These are phyloP conservation scores for Sipha flava DNA, from an alignment of 1,140 invertebrate species.

Conservation along the genomic window DNA sequence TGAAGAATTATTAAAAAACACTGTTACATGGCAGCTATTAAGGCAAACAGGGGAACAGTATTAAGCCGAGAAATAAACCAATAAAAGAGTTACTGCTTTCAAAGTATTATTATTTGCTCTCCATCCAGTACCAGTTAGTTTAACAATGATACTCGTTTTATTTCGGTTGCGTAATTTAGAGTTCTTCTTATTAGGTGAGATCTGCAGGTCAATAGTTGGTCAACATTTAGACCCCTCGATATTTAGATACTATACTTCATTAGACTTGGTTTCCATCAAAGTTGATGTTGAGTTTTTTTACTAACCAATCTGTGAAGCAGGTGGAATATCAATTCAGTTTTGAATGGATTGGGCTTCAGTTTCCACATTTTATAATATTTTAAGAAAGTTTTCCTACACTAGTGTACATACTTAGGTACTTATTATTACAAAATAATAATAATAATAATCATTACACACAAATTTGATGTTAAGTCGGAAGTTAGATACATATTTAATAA, in stretches of 20 bases:
- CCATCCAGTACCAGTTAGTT: constrained; percentile 12
- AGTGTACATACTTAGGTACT: no score
- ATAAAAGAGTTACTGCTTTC: not conserved
- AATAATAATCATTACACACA: no score
- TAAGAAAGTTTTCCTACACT: no score
- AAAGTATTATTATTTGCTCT: not conserved
- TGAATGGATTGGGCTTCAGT: constrained; percentile 18
- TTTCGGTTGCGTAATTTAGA: constrained; percentile 20
- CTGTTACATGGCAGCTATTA: constrained; percentile 10
- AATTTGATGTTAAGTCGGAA: no score
- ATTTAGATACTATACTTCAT: not conserved
- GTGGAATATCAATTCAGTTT: constrained; percentile 26
- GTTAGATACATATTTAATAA: no score
- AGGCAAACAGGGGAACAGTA: constrained; percentile 26
- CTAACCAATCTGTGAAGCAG: not conserved
- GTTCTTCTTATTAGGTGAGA: not conserved
- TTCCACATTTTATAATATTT: constrained; percentile 13
- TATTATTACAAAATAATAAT: no score
- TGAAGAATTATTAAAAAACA: not conserved
- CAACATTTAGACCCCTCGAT: constrained; percentile 12
- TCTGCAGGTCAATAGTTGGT: constrained; percentile 20
- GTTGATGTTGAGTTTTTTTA: not conserved
- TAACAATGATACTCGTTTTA: constrained; percentile 28
- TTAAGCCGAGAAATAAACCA: constrained; percentile 33
- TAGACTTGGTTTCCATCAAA: not conserved